Base-by-base conservation (phyloP, 2,113 vertebrate genomes). In the Thryonomys swinderianus region DNA sequence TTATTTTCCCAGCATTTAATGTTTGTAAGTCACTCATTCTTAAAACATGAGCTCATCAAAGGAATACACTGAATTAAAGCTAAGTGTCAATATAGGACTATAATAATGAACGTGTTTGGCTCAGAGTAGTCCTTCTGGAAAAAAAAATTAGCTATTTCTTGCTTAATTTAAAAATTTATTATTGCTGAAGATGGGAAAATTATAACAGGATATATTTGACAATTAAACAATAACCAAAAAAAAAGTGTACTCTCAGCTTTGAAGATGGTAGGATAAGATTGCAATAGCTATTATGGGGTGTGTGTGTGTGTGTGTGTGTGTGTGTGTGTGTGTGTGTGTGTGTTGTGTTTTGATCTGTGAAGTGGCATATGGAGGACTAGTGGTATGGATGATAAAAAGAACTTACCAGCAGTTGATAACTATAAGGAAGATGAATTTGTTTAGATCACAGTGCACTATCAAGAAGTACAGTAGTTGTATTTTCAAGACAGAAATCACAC, bases 161-260 rank as follows among this genome's bases (percentile, higher is more conserved):
- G 8, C 7, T 78, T 64, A 69, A 91, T 62, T 93, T 94, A 53
- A 94, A 94, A 76, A 59, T 76, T 23, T 82, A 91, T 84, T 3
- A 7, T 67, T 79, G 59, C 11, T 79, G 8, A 87, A 92, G 7
- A 73, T 51, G 20, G 80, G 7, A 40, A 69, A 90, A 61, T 89
- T 61, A 88, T 85, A 83, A 64, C 83, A 90, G 34, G 62, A 42
- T 55, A 53, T 76, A 64, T 78, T 94, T 11, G 21, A 34, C 18
- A 91, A 86, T 20, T 64, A 74, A 96, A 57, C 7, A 88, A 86
- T 53, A 57, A 40, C 1, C 40, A 85, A 10, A 79, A 34, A 1
- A 86, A 7, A 88, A 25, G 1, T 62, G 21, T 51, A 66, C 62
- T 64, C 34, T 91, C 20, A 67, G 34, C n/a, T 23, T 62, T 48